A percentile compares a stretch with the other conserved stretches of the same genome.
These are phyloP conservation scores for Agapornis canus DNA, from an alignment of 2,797 vertebrate genomes.

Conservation along the genomic window DNA sequence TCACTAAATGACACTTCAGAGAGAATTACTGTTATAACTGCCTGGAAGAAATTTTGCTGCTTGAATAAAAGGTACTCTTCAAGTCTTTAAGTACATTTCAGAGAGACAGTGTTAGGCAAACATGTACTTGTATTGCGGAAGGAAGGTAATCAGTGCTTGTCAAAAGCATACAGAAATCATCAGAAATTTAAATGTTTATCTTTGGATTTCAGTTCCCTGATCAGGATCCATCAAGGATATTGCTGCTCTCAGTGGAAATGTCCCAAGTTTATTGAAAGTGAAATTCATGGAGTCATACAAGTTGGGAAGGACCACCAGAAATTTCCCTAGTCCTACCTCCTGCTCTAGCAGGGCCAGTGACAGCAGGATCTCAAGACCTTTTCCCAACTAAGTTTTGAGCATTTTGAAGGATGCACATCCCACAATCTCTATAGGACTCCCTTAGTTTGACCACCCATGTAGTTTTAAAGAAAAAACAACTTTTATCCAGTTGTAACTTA, in stretches of 20 bases:
- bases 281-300: neutral
- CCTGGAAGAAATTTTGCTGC: neutral
- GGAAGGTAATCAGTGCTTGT: neutral
- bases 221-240: constrained; percentile 5
- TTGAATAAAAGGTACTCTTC: neutral
- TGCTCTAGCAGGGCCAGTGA: neutral
- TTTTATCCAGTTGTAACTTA: neutral
- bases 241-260: neutral
- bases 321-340: neutral
- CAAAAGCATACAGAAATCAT: constrained; percentile 23
- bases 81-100: neutral
- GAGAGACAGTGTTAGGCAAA: neutral
- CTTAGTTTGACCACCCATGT: accelerated
- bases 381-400: neutral
- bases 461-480: neutral
- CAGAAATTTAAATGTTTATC: constrained; percentile 9
- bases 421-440: neutral
- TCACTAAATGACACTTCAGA: neutral
- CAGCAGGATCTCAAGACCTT: neutral
- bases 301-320: neutral
- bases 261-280: neutral
- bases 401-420: neutral
- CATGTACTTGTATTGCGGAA: neutral
- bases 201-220: constrained; percentile 31
- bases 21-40: neutral